These are phyloP conservation scores for Myiopsitta monachus DNA, from an alignment of 2,113 vertebrate species.

Conservation along the genomic window DNA sequence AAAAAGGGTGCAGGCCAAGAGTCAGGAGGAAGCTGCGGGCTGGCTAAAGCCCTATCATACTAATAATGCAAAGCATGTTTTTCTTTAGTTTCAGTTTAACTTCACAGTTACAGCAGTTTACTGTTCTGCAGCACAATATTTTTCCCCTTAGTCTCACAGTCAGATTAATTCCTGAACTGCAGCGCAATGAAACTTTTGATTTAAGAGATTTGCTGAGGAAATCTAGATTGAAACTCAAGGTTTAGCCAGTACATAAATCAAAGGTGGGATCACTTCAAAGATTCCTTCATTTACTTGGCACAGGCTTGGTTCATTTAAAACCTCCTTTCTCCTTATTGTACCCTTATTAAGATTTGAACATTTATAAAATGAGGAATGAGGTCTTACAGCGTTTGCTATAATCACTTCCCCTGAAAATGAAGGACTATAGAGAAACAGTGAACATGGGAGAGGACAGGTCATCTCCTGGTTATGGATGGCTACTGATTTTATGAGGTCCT, in stretches of 20 bases:
- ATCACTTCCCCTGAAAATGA: slow-evolving; percentile 50
- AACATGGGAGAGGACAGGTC: not conserved
- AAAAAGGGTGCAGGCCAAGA: slow-evolving; percentile 31
- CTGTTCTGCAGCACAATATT: slow-evolving; percentile 32
- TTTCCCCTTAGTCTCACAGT: slow-evolving; percentile 46
- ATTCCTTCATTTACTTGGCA: slow-evolving; percentile 60
- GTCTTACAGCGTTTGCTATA: slow-evolving; percentile 18
- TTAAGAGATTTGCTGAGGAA: slow-evolving; percentile 68
- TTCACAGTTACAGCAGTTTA: slow-evolving; percentile 49
- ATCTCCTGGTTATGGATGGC: slow-evolving; percentile 41
- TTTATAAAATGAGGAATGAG: slow-evolving; percentile 58
- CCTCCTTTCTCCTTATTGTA: slow-evolving; percentile 39
- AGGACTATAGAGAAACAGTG: not conserved
- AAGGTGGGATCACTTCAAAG: slow-evolving; percentile 67
- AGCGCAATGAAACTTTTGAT: slow-evolving; percentile 61
- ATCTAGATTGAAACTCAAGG: slow-evolving; percentile 61
- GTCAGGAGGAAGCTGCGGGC: slow-evolving; percentile 6
- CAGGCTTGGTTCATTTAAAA: slow-evolving; percentile 37
- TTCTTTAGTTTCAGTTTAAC: slow-evolving; percentile 51
- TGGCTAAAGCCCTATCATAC: slow-evolving; percentile 52
- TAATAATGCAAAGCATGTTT: slow-evolving; percentile 44
- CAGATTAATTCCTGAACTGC: slow-evolving; percentile 57
- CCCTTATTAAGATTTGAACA: slow-evolving; percentile 49
- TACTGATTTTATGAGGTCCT: slow-evolving; percentile 61
- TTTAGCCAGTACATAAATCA: slow-evolving; percentile 65